Base-by-base conservation (phyloP, 2,888 invertebrate species). In the Caenorhabditis sinica region DNA sequence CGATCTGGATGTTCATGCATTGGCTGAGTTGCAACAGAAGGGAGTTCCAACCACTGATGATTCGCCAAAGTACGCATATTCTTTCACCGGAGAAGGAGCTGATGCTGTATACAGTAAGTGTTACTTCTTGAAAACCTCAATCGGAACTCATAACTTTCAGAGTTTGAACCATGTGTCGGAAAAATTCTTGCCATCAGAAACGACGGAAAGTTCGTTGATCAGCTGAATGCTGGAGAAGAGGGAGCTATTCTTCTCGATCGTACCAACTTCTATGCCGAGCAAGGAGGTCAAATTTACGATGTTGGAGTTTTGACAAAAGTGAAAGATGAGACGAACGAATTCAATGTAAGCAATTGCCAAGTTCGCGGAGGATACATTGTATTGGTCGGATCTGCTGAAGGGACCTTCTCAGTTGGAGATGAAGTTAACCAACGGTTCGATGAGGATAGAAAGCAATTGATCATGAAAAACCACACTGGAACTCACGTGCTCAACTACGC, bases 401-500 rank as follows among this genome's bases (percentile, higher is more conserved):
- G 95, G 28, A 94, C 94, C 0, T 93, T 99, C 17, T 95, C 94
- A 90, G 95, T 96, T 82, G 98, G 97, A 0, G 98, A 99, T 93
- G 95, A 95, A 91, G 94, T 99, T 56, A 94, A 94, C 79, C 94
- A 97, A 60, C 95, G 96, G 88, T 95, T 98, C 82, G 98, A 98
- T 93, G 95, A 95, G 77, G 92, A 95, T 79, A 95, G 98, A 75
- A 95, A 99, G 90, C 95, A 96, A 91, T 94, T 96, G 40, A 95
- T 98, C n/a, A 99, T 99, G 99, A 97, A 96, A 93, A 99, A 99
- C 94, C 97, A 99, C 94, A 96, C 98, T 56, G 98, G 97, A 28
- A 99, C 99, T 0, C 99, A 99, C 93, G 95, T 97, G 56, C 94
- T 99, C 17, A 99, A 99, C 94, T 97, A 96, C 94, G 97, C 96